Evolutionary conservation across 2,797 vertebrate species (phyloP).

Genomic region (Darevskia nairensis): DNA sequence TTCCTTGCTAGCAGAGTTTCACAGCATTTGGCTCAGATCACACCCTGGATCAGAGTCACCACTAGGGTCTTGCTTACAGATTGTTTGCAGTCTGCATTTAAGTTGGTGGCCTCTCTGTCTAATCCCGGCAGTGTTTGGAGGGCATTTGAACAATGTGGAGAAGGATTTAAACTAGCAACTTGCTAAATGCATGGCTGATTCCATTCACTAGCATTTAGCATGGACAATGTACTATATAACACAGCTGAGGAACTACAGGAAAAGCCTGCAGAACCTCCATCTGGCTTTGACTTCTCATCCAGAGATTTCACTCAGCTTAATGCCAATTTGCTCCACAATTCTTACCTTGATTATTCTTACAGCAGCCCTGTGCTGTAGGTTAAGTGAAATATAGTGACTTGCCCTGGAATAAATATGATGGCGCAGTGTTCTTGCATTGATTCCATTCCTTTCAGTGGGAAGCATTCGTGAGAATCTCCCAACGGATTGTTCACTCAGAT

Average conservation of each 20-base stretch:
- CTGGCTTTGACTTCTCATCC: not conserved
- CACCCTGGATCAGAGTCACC: not conserved
- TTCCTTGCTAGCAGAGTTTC: not conserved
- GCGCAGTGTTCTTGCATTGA: not conserved
- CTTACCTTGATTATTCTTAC: conserved; percentile 11
- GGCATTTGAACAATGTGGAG: conserved; percentile 36
- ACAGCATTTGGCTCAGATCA: not conserved
- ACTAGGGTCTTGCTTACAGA: not conserved
- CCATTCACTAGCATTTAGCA: conserved; percentile 55
- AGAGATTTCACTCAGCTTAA: conserved; percentile 14
- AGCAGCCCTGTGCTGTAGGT: not conserved
- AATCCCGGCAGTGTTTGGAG: conserved; percentile 48
- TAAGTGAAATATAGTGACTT: not conserved
- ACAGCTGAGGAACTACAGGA: conserved; percentile 11
- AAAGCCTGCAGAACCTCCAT: not conserved
- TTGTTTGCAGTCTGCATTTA: conserved; percentile 37
- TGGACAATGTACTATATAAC: conserved; percentile 36
- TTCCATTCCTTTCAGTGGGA: not conserved
- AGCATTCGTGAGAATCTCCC: no score
- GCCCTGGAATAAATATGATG: not conserved
- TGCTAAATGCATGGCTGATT: conserved; percentile 48
- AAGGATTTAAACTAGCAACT: conserved; percentile 47
- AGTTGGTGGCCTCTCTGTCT: conserved; percentile 19
- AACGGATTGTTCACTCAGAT: not conserved
- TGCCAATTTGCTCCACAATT: not conserved